Evolutionary conservation across 2,113 vertebrate genomes (phyloP).

Genomic region (Cephalopterus ornatus): DNA sequence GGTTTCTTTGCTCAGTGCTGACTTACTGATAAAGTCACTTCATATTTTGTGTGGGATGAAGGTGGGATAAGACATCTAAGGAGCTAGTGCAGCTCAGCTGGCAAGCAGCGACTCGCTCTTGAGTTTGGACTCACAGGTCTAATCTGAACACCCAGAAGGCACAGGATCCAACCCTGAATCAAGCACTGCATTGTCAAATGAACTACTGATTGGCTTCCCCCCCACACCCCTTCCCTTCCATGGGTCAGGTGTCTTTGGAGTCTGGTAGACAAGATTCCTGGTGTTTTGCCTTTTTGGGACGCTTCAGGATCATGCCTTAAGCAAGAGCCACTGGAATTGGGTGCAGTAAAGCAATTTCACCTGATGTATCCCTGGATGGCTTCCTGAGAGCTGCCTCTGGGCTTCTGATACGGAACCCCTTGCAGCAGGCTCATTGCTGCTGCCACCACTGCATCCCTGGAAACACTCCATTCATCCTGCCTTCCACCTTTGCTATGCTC

Average conservation of each 20-base stretch:
- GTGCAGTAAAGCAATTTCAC: slow-evolving; percentile 2
- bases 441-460: accelerated
- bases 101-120: background rate
- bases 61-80: background rate
- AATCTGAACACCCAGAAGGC: background rate
- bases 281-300: background rate
- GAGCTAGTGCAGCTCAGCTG: background rate
- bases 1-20: background rate
- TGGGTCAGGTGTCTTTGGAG: background rate
- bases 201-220: background rate
- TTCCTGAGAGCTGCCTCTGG: background rate
- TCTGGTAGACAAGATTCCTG: background rate
- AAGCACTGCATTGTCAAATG: background rate
- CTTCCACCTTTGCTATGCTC: background rate
- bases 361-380: background rate
- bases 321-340: background rate
- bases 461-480: background rate
- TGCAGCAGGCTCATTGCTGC: background rate
- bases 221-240: background rate
- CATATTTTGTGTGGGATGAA: background rate
- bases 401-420: background rate
- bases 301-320: background rate
- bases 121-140: background rate
- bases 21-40: background rate
- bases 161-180: background rate